phyloP scores from a whole-genome alignment of 1,140 invertebrate species.

The Aradophagus sp. region DNA sequence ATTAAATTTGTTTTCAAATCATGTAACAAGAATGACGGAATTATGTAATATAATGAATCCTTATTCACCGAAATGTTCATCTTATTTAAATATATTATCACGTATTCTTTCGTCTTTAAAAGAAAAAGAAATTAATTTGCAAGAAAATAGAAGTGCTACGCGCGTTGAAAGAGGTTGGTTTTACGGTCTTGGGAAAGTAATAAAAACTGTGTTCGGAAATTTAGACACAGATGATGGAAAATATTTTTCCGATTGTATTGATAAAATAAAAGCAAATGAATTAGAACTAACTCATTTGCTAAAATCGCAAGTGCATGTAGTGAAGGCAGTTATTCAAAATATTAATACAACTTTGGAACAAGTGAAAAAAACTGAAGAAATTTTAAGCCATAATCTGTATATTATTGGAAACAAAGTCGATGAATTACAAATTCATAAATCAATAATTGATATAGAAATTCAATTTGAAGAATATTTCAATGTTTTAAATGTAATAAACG shows the following conservation, averaged over 20 bases:
- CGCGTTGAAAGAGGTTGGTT: conserved; percentile 8
- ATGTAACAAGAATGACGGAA: background rate
- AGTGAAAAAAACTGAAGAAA: conserved; percentile 13
- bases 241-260: conserved; percentile 27
- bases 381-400: no score
- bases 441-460: background rate
- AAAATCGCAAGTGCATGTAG: conserved; percentile 15
- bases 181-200: conserved; percentile 13
- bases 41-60: background rate
- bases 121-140: conserved; percentile 2
- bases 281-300: conserved; percentile 1
- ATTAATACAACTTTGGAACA: conserved; percentile 26
- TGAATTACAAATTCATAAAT: background rate
- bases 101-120: background rate
- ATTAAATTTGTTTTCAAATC: background rate
- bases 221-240: conserved; percentile 23
- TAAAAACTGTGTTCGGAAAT: conserved; percentile 13
- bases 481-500: no score
- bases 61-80: background rate
- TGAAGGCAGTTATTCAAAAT: conserved; percentile 24
- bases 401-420: conserved; percentile 9
- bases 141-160: conserved; percentile 3
- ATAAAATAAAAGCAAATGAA: conserved; percentile 25
- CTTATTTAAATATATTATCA: background rate
- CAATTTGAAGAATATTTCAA: no score